Conservation (phyloP, 2,113 vertebrate species). For the Anarrhichthys ocellatus region DNA sequence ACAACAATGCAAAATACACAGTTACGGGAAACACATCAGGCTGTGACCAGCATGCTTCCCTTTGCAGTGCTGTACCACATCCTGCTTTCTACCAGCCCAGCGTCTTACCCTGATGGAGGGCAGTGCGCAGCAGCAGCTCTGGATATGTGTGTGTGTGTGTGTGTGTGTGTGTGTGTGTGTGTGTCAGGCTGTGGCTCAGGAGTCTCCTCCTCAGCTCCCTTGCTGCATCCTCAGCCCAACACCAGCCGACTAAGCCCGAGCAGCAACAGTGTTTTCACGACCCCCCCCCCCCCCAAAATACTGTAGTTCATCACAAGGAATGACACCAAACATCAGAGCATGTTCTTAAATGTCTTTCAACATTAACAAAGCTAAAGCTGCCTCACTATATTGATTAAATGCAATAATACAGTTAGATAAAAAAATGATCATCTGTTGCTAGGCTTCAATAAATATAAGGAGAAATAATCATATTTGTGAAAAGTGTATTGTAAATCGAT, state of each 20-base stretch:
- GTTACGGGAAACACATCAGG: slow-evolving; percentile 38
- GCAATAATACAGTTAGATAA: background rate
- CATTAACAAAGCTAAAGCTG: background rate
- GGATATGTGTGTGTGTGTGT: slow-evolving; percentile 39
- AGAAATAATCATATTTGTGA: background rate
- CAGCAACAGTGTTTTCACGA: slow-evolving; percentile 28
- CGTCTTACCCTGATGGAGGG: slow-evolving; percentile 73
- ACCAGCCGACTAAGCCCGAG: slow-evolving; percentile 50
- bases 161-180: slow-evolving; percentile 4
- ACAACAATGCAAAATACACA: background rate
- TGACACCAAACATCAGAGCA: background rate
- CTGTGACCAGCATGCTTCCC: slow-evolving; percentile 53
- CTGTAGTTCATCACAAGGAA: background rate
- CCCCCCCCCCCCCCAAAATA: no score
- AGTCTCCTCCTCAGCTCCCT: slow-evolving; percentile 75
- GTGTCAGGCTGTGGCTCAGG: slow-evolving; percentile 50
- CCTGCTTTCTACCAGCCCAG: slow-evolving; percentile 57
- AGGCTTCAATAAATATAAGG: background rate
- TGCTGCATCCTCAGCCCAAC: slow-evolving; percentile 71
- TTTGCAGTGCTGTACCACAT: slow-evolving; percentile 56
- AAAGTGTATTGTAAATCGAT: background rate
- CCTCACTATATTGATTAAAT: background rate
- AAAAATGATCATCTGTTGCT: background rate
- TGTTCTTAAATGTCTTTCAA: background rate
- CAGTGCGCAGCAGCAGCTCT: slow-evolving; percentile 73